phyloP scores from a whole-genome alignment of 2,797 vertebrate genomes.

The Hirundo rustica region DNA sequence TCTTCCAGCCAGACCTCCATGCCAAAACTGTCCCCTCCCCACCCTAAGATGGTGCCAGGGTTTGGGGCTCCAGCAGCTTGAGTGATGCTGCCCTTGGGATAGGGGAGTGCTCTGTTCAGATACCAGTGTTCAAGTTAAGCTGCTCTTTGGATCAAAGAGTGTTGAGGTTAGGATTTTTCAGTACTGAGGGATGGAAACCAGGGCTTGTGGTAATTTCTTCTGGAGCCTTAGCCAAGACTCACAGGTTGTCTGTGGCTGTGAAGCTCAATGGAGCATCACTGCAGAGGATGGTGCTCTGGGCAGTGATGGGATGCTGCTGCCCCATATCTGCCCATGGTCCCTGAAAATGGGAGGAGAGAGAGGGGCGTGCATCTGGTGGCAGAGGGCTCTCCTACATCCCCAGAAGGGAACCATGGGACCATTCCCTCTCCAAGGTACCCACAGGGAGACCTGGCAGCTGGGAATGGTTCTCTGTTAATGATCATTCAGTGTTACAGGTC shows the following conservation, averaged over 20 bases:
- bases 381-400: background rate
- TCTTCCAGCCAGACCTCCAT: constrained; percentile 26
- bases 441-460: background rate
- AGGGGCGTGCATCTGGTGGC: background rate
- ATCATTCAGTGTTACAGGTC: rapidly evolving
- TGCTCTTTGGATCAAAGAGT: background rate
- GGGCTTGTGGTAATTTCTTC: background rate
- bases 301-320: background rate
- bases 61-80: background rate
- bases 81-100: background rate
- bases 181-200: background rate
- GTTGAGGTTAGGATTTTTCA: background rate
- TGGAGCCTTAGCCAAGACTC: background rate
- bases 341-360: rapidly evolving
- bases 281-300: background rate
- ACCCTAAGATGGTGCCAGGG: background rate
- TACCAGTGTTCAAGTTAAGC: background rate
- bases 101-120: background rate
- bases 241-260: rapidly evolving
- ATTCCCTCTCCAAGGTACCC: background rate
- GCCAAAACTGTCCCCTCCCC: background rate
- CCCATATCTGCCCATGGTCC: rapidly evolving
- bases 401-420: rapidly evolving
- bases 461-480: background rate
- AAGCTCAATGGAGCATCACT: background rate